Conservation (phyloP, 2,888 invertebrate genomes). For the Tortrix viridana region DNA sequence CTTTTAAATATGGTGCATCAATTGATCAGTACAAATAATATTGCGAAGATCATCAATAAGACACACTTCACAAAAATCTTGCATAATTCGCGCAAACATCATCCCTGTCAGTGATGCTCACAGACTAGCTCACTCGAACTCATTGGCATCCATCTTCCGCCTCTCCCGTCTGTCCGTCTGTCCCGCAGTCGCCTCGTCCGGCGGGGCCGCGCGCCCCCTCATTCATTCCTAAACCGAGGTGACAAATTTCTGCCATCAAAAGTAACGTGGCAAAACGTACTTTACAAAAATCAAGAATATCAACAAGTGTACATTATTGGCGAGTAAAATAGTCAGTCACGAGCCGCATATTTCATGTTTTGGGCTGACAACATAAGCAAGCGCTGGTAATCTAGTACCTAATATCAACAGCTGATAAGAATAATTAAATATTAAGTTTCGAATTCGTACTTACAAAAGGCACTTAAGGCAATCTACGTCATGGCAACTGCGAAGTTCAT, state of each 20-base stretch:
- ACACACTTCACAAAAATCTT: constrained; percentile 74
- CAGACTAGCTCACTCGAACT: constrained; percentile 78
- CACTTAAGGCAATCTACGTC: constrained; percentile 34
- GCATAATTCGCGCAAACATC: constrained; percentile 83
- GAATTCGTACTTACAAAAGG: constrained; percentile 37
- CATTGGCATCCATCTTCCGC: constrained; percentile 40
- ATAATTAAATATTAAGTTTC: constrained; percentile 20
- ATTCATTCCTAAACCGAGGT: background rate
- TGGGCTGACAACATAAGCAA: background rate
- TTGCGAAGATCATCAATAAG: constrained; percentile 51
- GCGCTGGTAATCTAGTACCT: constrained; percentile 4
- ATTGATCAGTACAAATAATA: constrained; percentile 36
- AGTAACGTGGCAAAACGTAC: constrained; percentile 12
- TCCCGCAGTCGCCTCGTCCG: background rate
- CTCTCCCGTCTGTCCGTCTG: background rate
- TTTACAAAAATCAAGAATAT: background rate
- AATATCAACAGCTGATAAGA: constrained; percentile 32
- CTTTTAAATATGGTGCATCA: constrained; percentile 30
- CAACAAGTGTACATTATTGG: constrained; percentile 3
- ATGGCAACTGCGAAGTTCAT: constrained; percentile 16
- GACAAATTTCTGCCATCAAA: constrained; percentile 4
- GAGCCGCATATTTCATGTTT: constrained; percentile 2
- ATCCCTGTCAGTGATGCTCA: constrained; percentile 82
- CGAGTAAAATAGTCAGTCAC: constrained; percentile 3
- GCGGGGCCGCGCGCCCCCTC: background rate